Percentiles rank a stretch among this genome's conserved stretches.
Conservation (phyloP, 2,797 vertebrate genomes). For the Alfaro cultratus region DNA sequence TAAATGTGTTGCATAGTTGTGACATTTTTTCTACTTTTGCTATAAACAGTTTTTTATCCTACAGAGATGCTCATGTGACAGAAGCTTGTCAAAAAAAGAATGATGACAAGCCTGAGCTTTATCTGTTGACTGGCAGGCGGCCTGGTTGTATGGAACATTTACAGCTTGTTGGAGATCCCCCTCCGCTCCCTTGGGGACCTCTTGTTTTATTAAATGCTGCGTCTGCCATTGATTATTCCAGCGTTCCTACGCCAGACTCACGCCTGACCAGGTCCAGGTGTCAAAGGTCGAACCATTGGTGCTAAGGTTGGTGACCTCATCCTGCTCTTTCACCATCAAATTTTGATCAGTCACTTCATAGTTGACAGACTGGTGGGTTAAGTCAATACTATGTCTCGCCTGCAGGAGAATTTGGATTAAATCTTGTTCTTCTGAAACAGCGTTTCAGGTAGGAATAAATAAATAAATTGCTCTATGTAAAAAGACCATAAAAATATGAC, state of each 20-base stretch:
- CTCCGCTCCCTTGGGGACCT: constrained; percentile 31
- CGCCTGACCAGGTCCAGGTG: constrained; percentile 49
- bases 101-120: neutral
- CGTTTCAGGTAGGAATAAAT: constrained; percentile 16
- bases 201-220: constrained; percentile 46
- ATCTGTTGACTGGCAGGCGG: constrained; percentile 53
- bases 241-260: constrained; percentile 64
- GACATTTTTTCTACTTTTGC: neutral
- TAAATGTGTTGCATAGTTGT: neutral
- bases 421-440: constrained; percentile 29
- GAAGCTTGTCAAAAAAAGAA: neutral
- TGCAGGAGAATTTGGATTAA: constrained; percentile 63
- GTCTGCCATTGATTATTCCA: constrained; percentile 60
- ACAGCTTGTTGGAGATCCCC: constrained; percentile 41
- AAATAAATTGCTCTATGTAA: neutral
- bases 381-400: constrained; percentile 49
- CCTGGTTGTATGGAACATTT: constrained; percentile 37
- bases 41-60: neutral
- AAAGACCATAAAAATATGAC: neutral
- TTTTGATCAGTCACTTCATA: constrained; percentile 57
- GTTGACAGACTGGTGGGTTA: constrained; percentile 57
- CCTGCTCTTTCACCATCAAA: constrained; percentile 53
- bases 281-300: constrained; percentile 53
- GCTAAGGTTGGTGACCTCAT: constrained; percentile 52
- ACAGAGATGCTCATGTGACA: neutral